These are phyloP conservation scores for Thera obeliscata DNA, from an alignment of 2,888 invertebrate species.

Conservation along the genomic window DNA sequence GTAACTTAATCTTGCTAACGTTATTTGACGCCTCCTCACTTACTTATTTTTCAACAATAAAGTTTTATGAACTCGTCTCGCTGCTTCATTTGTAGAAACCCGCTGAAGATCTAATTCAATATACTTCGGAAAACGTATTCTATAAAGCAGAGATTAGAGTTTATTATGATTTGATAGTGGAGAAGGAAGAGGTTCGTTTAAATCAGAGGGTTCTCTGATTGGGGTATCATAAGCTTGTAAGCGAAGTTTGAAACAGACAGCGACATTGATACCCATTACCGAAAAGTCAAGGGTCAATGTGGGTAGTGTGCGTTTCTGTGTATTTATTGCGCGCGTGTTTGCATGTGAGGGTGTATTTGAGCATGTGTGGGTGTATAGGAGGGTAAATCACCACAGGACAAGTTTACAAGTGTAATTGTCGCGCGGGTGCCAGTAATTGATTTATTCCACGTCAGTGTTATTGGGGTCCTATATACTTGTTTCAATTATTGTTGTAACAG, in stretches of 20 bases:
- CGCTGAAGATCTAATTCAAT: constrained; percentile 8
- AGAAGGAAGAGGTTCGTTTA: constrained; percentile 44
- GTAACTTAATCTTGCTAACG: constrained; percentile 1
- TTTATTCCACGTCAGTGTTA: constrained; percentile 62
- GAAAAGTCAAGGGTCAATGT: constrained; percentile 60
- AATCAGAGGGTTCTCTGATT: constrained; percentile 72
- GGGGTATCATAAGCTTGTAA: constrained; percentile 73
- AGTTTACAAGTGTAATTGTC: constrained; percentile 76
- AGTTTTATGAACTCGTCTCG: constrained; percentile 49
- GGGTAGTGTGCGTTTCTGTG: constrained; percentile 26
- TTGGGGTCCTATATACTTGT: constrained; percentile 33
- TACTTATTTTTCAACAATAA: constrained; percentile 14
- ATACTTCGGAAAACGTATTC: constrained; percentile 10
- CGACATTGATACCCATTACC: constrained; percentile 69
- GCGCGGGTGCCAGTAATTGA: constrained; percentile 75
- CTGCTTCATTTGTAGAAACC: constrained; percentile 11
- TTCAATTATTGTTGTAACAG: constrained; percentile 30
- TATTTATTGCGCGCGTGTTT: constrained; percentile 41
- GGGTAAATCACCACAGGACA: constrained; percentile 66
- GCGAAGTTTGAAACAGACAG: constrained; percentile 71
- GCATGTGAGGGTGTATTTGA: constrained; percentile 28
- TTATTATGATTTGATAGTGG: constrained; percentile 39
- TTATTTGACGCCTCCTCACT: constrained; percentile 13
- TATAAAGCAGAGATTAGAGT: constrained; percentile 36
- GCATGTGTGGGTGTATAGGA: constrained; percentile 48